Conservation (phyloP, 2,797 vertebrate species). For the Ciconia nigra region DNA sequence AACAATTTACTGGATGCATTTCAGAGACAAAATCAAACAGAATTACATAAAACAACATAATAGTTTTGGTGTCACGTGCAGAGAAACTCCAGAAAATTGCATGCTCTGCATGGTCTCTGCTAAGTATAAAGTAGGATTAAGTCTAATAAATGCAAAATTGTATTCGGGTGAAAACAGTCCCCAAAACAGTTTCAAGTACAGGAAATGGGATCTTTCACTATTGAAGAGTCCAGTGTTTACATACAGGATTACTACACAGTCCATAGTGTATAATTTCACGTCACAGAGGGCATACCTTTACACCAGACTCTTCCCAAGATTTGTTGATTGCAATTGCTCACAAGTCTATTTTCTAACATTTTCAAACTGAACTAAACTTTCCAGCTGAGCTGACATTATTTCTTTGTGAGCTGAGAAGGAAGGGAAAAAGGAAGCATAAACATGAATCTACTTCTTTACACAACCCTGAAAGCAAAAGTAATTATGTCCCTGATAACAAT, state of each 20-base stretch:
- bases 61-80: neutral
- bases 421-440: neutral
- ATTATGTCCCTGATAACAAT: neutral
- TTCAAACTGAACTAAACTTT: neutral
- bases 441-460: neutral
- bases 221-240: neutral
- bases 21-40: neutral
- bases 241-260: neutral
- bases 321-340: neutral
- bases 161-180: neutral
- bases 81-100: neutral
- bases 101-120: neutral
- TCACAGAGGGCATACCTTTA: neutral
- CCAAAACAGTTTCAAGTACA: neutral
- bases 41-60: neutral
- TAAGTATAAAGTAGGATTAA: neutral
- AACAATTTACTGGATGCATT: neutral
- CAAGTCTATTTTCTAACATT: neutral
- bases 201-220: neutral
- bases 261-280: neutral
- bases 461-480: neutral
- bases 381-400: neutral
- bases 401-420: neutral
- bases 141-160: neutral
- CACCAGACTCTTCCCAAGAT: neutral